A percentile compares a stretch with the other conserved stretches of the same genome.
Evolutionary conservation across 2,797 vertebrate species (phyloP).

Genomic region (Poecilia velifera): DNA sequence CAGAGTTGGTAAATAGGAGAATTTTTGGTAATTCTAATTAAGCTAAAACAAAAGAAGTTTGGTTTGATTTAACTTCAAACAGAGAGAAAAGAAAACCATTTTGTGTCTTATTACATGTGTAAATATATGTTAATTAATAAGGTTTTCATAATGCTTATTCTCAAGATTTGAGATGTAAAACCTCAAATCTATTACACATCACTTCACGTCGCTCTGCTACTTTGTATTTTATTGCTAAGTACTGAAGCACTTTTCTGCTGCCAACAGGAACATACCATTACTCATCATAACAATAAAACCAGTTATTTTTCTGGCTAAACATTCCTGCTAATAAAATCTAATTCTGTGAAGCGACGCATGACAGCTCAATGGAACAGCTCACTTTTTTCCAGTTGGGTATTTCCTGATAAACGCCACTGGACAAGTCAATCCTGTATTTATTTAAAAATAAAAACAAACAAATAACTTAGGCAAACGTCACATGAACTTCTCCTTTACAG

Average conservation of each 20-base stretch:
- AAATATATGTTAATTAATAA: no score
- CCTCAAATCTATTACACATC: neutral
- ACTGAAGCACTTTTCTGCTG: neutral
- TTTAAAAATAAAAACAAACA: neutral
- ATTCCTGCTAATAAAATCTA: neutral
- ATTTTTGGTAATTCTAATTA: no score
- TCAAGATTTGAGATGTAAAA: neutral
- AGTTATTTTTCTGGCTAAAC: neutral
- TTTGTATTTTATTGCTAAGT: neutral
- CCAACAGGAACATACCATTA: neutral
- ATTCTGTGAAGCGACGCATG: neutral
- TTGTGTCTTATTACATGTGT: no score
- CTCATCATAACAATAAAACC: neutral
- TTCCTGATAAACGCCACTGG: neutral
- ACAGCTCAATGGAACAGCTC: neutral
- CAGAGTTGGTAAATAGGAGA: no score
- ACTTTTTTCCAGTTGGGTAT: neutral
- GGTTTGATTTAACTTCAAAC: no score
- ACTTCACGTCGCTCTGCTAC: neutral
- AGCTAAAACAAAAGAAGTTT: no score
- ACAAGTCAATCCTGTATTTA: neutral
- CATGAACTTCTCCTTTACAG: neutral
- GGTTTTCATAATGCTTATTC: no score
- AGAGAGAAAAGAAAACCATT: no score
- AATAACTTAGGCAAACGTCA: neutral